These are phyloP conservation scores for Brachionus angularis DNA, from an alignment of 1,140 invertebrate species.

Conservation along the genomic window DNA sequence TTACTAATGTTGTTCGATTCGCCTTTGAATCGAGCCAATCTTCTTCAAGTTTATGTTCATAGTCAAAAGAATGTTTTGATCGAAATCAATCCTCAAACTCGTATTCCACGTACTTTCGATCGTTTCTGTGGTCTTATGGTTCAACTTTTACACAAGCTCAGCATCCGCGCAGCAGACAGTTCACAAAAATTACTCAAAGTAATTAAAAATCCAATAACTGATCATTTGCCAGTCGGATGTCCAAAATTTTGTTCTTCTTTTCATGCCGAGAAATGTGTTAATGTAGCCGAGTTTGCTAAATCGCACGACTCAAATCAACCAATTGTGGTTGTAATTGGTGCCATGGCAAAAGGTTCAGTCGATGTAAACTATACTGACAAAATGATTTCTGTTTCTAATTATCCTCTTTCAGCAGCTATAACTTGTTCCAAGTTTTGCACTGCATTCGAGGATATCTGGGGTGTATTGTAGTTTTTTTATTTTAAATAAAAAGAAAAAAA, in stretches of 20 bases:
- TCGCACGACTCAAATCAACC: conserved; percentile 67
- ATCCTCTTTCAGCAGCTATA: conserved; percentile 89
- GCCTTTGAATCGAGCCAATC: conserved; percentile 81
- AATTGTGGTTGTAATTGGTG: conserved; percentile 84
- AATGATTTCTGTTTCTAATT: conserved; percentile 84
- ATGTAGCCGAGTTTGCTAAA: conserved; percentile 75
- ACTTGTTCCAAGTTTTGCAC: conserved; percentile 92
- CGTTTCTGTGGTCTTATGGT: conserved; percentile 97
- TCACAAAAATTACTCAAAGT: conserved; percentile 86
- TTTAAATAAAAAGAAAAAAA: too few relatives aligned
- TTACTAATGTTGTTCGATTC: conserved; percentile 92
- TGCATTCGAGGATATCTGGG: conserved; percentile 95
- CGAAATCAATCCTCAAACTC: conserved; percentile 94
- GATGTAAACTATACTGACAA: conserved; percentile 85
- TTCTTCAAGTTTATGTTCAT: conserved; percentile 72
- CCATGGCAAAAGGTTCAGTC: conserved; percentile 92
- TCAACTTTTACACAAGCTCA: conserved; percentile 89
- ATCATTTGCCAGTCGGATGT: conserved; percentile 91
- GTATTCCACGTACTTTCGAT: conserved; percentile 95
- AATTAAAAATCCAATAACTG: conserved; percentile 91
- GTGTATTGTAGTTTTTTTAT: too few relatives aligned
- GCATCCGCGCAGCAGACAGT: conserved; percentile 79
- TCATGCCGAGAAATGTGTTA: conserved; percentile 71
- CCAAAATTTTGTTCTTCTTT: conserved; percentile 85
- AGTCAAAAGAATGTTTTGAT: conserved; percentile 95